Conservation (phyloP, 1,140 invertebrate species). For the Drosophila asahinai region DNA sequence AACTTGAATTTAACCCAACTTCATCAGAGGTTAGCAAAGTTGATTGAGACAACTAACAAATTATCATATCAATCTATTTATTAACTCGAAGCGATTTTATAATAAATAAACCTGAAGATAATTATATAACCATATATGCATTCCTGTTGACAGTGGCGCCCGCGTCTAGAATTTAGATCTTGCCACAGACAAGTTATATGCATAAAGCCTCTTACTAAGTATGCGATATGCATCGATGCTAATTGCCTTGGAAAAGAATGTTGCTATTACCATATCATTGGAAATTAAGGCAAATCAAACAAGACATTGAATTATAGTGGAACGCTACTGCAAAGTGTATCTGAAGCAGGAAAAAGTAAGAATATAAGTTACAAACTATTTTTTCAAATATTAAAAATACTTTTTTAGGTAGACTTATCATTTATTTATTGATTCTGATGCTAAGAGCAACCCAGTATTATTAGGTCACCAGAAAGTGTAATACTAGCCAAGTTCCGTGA, state of each 20-base stretch:
- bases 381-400: too few relatives aligned
- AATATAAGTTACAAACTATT: not conserved
- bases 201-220: conserved; percentile 14
- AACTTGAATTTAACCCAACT: conserved; percentile 15
- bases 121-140: conserved; percentile 51
- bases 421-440: too few relatives aligned
- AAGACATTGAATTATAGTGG: conserved; percentile 9
- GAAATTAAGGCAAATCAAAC: not conserved
- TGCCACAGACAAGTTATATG: conserved; percentile 29
- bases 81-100: conserved; percentile 30
- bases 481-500: not conserved
- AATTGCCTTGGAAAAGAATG: conserved; percentile 44
- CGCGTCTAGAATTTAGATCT: conserved; percentile 39
- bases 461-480: too few relatives aligned
- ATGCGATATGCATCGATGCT: conserved; percentile 42
- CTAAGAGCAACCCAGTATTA: too few relatives aligned
- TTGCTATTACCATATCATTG: conserved; percentile 37
- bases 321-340: not conserved
- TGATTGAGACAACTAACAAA: conserved; percentile 45
- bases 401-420: too few relatives aligned
- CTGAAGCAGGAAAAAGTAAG: not conserved
- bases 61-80: conserved; percentile 41
- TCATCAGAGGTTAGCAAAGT: conserved; percentile 18
- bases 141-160: conserved; percentile 46
- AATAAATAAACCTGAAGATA: conserved; percentile 43